These are phyloP conservation scores for Melolontha melolontha DNA, from an alignment of 2,888 invertebrate species.

Conservation along the genomic window DNA sequence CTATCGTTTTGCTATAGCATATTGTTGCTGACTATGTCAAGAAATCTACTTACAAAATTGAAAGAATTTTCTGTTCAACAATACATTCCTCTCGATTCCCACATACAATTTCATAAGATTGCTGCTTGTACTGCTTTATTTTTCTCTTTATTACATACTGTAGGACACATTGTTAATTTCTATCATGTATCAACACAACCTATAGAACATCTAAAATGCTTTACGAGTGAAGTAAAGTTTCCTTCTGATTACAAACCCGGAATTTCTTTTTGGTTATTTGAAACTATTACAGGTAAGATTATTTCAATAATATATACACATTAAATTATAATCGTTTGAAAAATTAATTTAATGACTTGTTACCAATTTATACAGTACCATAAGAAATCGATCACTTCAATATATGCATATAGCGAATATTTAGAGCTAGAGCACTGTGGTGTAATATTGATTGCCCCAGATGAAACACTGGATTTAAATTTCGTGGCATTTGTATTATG, in stretches of 20 bases:
- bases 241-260: conserved; percentile 94
- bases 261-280: conserved; percentile 95
- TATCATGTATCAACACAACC: conserved; percentile 98
- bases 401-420: too few species aligned
- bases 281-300: conserved; percentile 86
- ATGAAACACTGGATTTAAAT: too few species aligned
- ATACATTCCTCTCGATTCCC: conserved; percentile 93
- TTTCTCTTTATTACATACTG: conserved; percentile 91
- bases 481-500: too few species aligned
- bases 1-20: conserved; percentile 95
- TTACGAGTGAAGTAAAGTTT: conserved; percentile 94
- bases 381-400: too few species aligned
- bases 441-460: too few species aligned
- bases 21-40: conserved; percentile 91
- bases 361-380: too few species aligned
- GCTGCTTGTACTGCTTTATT: conserved; percentile 94
- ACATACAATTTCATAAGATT: conserved; percentile 97
- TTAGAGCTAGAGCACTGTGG: too few species aligned
- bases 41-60: conserved; percentile 90
- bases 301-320: neutral
- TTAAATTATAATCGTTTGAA: neutral
- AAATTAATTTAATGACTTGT: neutral
- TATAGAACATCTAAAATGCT: conserved; percentile 88
- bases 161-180: conserved; percentile 96
- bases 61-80: conserved; percentile 95